phyloP scores from a whole-genome alignment of 2,888 invertebrate genomes.

The Orchesella flavescens region DNA sequence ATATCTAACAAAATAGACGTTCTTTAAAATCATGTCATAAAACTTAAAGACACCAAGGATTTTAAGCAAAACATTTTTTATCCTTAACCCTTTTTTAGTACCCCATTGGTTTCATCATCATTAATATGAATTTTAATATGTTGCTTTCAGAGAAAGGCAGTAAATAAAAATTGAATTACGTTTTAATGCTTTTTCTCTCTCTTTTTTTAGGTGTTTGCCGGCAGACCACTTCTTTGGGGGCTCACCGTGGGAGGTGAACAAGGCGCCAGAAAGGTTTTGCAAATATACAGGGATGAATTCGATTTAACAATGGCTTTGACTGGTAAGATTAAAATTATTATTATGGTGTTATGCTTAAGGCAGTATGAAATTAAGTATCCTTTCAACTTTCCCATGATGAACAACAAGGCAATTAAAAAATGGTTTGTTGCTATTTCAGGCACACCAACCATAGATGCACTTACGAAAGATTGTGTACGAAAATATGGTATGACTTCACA shows the following conservation, averaged over 20 bases:
- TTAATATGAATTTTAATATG: no score
- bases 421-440: constrained; percentile 37
- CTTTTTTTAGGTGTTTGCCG: constrained; percentile 83
- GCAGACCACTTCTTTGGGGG: constrained; percentile 91
- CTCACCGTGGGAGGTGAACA: constrained; percentile 81
- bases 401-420: background rate
- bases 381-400: no score
- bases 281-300: constrained; percentile 84
- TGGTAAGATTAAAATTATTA: constrained; percentile 77
- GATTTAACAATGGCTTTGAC: constrained; percentile 84
- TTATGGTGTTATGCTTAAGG: no score
- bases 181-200: background rate
- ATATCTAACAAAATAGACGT: no score
- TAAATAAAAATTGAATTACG: no score
- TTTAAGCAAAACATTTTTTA: no score
- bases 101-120: no score
- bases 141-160: no score
- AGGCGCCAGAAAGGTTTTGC: constrained; percentile 84
- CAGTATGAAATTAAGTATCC: no score
- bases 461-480: constrained; percentile 40
- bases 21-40: no score
- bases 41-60: no score
- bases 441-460: constrained; percentile 35
- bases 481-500: constrained; percentile 15
- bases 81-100: no score